Evolutionary conservation across 2,113 vertebrate species (phyloP).

Genomic region (Tilapia sparmanii): DNA sequence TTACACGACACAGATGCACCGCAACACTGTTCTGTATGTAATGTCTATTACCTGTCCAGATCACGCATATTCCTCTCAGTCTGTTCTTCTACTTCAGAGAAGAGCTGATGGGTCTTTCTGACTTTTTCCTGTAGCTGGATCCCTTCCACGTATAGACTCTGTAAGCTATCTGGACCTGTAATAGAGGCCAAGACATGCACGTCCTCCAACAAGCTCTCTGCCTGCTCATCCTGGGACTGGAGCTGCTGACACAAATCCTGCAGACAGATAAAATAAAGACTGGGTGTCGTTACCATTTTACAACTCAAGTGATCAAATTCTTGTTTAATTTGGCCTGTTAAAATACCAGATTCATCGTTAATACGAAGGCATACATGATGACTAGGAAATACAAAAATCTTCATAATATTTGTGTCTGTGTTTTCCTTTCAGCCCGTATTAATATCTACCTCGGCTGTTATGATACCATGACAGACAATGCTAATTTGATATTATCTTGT

Average conservation of each 20-base stretch:
- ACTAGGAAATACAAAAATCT: background rate
- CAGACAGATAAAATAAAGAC: background rate
- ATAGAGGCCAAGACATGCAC: conserved; percentile 61
- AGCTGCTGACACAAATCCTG: conserved; percentile 69
- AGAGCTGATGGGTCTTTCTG: conserved; percentile 70
- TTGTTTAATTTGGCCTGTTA: background rate
- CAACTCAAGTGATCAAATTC: background rate
- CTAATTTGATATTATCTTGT: background rate
- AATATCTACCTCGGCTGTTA: background rate
- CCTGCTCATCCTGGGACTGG: conserved; percentile 72
- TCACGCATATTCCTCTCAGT: conserved; percentile 69
- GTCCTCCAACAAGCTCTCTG: conserved; percentile 72
- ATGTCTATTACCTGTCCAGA: conserved; percentile 70
- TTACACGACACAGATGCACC: background rate
- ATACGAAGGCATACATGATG: background rate
- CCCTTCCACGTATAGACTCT: conserved; percentile 66
- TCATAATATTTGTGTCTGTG: background rate
- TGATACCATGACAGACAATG: background rate
- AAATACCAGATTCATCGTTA: background rate
- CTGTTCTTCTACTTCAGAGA: conserved; percentile 75
- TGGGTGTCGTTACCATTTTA: background rate
- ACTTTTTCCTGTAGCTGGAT: conserved; percentile 57
- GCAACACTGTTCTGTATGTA: background rate
- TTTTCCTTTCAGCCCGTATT: background rate
- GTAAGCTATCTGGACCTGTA: conserved; percentile 61